Evolutionary conservation across 1,140 invertebrate species (phyloP), one percentile per base, ranked within the genome.

Genomic region (Drosophila tropicalis): DNA sequence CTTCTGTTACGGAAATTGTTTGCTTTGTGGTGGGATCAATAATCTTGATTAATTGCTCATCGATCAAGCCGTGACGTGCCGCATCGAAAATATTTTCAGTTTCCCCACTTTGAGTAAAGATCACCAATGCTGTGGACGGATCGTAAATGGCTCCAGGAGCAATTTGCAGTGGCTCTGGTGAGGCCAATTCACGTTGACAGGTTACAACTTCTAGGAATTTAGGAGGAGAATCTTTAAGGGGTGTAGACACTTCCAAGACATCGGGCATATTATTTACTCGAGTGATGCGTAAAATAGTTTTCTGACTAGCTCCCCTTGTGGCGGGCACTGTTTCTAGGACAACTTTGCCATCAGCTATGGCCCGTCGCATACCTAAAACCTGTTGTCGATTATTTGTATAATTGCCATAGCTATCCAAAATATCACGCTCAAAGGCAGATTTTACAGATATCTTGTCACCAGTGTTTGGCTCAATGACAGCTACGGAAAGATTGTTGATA

Each of bases 401-500:
- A 90, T 95, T 95, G 5, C 97, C 97, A 34, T 94, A 96, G 19
- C 93, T 92, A 91, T 98, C 96, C 65, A 98, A 87, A 40, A 98
- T 94, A 72, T 95, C 94, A 86, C 96, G 96, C 62, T 97, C 95
- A 71, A 98, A 93, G 64, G 96, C 96, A 90, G 95, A 94, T 47
- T 94, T 92, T 22, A 98, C 92, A 29, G 95, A 94, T 54, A 97
- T 93, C 90, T 95, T 94, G 79, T 95, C 94, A 60, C 94, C 94
- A 54, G 94, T 95, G 70, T 93, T 94, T 0, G 95, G 94, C 91
- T 98, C 97, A 66, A 97, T 92, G 7, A 97, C 96, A 25, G 94
- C 89, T 25, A 96, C 96, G 2, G 97, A 97, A 63, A 95, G 93
- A 3, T 96, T 94, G 92, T 98, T 96, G 47, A 99, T 96, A 10